Evolutionary conservation across 2,113 vertebrate genomes (phyloP).

Genomic region (Sakesphorus luctuosus): DNA sequence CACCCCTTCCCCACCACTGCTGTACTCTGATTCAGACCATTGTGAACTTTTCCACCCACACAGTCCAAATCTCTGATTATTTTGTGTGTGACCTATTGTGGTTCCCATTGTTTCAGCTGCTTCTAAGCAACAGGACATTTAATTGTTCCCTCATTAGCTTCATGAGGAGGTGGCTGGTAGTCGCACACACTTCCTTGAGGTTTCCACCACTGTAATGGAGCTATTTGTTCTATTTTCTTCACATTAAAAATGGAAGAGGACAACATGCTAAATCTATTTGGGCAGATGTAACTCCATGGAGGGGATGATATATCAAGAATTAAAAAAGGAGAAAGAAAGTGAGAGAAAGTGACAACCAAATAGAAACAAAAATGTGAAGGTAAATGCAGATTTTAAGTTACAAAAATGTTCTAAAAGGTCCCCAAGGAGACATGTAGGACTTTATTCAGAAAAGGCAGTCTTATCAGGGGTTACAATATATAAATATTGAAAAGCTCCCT

Average conservation of each 20-base stretch:
- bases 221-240: not conserved
- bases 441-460: not conserved
- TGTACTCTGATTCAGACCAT: not conserved
- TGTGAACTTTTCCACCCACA: not conserved
- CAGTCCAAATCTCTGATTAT: not conserved
- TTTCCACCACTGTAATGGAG: not conserved
- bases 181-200: not conserved
- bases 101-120: not conserved
- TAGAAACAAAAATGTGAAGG: not conserved
- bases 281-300: not conserved
- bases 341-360: not conserved
- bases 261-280: not conserved
- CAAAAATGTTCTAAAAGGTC: constrained; percentile 18
- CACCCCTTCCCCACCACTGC: not conserved
- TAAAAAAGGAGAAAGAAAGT: not conserved
- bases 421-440: not conserved
- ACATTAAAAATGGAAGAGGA: not conserved
- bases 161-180: not conserved
- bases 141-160: not conserved
- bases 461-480: constrained; percentile 37
- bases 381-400: constrained; percentile 7
- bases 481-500: constrained; percentile 69
- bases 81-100: not conserved
- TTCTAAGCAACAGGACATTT: not conserved
- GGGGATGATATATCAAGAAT: not conserved